A percentile compares a stretch with the other conserved stretches of the same genome.
These are phyloP conservation scores for Athrips mouffetella DNA, from an alignment of 2,888 invertebrate species.

Conservation along the genomic window DNA sequence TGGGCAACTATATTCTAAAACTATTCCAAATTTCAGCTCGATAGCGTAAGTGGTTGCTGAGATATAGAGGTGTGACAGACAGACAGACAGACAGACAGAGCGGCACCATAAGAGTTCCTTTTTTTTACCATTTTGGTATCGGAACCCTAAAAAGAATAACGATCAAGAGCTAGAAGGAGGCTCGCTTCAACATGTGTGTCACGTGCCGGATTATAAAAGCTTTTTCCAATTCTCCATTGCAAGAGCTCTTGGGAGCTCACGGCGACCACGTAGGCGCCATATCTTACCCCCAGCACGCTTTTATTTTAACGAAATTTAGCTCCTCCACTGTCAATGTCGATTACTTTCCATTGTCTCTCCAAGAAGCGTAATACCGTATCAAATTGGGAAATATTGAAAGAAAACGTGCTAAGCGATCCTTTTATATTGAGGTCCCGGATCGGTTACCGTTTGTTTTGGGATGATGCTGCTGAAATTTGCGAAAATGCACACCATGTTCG, in stretches of 20 bases:
- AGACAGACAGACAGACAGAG: no score
- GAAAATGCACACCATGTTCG: no score
- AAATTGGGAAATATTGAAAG: conserved; percentile 76
- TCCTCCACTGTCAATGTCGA: conserved; percentile 70
- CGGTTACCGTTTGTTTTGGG: conserved; percentile 33
- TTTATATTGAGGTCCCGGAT: conserved; percentile 44
- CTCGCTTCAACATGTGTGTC: conserved; percentile 68
- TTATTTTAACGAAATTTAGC: conserved; percentile 78
- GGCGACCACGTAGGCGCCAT: conserved; percentile 76
- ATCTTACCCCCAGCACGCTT: conserved; percentile 75
- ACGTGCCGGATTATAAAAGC: conserved; percentile 78
- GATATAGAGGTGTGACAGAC: no score
- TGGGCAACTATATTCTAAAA: no score
- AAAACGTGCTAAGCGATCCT: conserved; percentile 66
- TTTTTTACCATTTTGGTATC: not conserved
- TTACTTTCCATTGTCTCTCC: conserved; percentile 73
- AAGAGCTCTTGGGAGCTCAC: conserved; percentile 62
- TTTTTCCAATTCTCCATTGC: conserved; percentile 78
- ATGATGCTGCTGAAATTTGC: conserved; percentile 25
- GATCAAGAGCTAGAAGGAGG: conserved; percentile 17
- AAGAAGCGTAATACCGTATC: conserved; percentile 59
- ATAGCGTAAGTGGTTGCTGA: no score
- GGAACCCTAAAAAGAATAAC: conserved; percentile 24
- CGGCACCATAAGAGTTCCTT: no score
- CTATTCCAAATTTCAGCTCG: no score